Evolutionary conservation across 2,888 invertebrate species (phyloP).

Genomic region (Eristalis intricaria): DNA sequence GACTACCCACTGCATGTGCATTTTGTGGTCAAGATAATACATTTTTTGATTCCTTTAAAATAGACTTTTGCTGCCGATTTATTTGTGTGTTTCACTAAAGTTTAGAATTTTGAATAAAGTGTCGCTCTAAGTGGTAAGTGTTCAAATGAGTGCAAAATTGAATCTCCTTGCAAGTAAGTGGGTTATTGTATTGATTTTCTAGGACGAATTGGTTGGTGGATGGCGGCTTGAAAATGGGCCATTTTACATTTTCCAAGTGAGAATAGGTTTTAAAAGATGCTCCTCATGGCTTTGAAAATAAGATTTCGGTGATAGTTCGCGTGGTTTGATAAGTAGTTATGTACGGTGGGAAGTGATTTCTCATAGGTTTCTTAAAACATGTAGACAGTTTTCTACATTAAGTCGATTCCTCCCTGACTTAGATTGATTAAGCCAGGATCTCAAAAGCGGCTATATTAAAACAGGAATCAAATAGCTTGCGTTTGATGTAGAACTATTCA

Average conservation of each 20-base stretch:
- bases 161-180: conserved; percentile 27
- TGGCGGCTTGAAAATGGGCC: conserved; percentile 17
- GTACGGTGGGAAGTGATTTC: no score
- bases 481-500: no score
- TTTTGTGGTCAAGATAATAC: conserved; percentile 18
- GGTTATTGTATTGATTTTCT: conserved; percentile 61
- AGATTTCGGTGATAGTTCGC: no score
- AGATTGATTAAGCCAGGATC: no score
- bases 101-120: not conserved
- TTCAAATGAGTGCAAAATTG: conserved; percentile 43
- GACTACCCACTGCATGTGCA: not conserved
- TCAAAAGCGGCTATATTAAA: no score
- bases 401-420: no score
- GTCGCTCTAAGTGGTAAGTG: not conserved
- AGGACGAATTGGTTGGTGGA: conserved; percentile 28
- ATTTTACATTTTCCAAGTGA: not conserved
- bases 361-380: no score
- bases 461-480: no score
- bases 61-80: not conserved
- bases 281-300: no score
- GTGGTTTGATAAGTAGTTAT: no score
- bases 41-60: not conserved
- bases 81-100: not conserved
- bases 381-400: no score
- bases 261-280: not conserved